Evolutionary conservation across 2,797 vertebrate species (phyloP).

Genomic region (Artibeus jamaicensis): DNA sequence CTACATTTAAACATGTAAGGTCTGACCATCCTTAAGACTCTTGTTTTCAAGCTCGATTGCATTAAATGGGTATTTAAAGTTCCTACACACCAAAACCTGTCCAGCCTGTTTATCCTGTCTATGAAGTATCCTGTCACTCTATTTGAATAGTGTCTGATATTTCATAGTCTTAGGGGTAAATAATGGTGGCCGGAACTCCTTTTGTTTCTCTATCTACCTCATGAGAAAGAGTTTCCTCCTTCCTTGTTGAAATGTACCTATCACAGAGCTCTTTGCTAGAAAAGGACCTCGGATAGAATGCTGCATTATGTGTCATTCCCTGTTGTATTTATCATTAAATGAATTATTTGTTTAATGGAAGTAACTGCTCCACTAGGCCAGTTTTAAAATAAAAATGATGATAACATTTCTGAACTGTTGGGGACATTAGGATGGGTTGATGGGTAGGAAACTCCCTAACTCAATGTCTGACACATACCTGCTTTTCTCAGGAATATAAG

Average conservation of each 20-base stretch:
- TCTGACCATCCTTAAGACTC: not conserved
- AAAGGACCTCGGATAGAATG: not conserved
- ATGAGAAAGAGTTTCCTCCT: not conserved
- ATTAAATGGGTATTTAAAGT: not conserved
- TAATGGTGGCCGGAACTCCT: not conserved
- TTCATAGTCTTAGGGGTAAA: not conserved
- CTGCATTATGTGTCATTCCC: rapidly evolving
- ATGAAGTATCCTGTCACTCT: not conserved
- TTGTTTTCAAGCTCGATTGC: not conserved
- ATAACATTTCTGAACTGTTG: not conserved
- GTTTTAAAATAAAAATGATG: not conserved
- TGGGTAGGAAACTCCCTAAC: not conserved
- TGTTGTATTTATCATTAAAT: not conserved
- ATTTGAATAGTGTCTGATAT: not conserved
- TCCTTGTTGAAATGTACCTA: not conserved
- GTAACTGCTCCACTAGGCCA: not conserved
- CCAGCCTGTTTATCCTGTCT: not conserved
- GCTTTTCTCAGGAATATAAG: not conserved
- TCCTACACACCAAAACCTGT: not conserved
- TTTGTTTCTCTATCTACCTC: not conserved
- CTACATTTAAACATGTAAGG: not conserved
- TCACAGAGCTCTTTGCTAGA: not conserved
- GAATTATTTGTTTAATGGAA: not conserved
- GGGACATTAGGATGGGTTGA: not conserved
- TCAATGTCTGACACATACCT: not conserved